Evolutionary conservation across 1,140 invertebrate genomes (phyloP).

Genomic region (Neomicropteryx cornuta): DNA sequence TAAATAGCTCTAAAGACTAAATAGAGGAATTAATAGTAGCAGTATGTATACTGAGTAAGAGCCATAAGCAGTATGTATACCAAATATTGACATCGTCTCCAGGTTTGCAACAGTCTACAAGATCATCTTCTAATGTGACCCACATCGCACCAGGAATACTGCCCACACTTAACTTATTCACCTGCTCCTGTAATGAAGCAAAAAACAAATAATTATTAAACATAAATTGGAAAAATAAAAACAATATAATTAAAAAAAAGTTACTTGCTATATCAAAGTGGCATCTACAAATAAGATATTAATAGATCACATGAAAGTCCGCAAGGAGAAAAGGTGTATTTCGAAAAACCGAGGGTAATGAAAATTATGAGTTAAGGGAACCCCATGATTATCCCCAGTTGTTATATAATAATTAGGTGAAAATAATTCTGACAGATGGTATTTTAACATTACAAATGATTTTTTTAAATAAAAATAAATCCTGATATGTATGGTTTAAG

Average conservation of each 20-base stretch:
- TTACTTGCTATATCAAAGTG: constrained; percentile 8
- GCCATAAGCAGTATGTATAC: constrained; percentile 48
- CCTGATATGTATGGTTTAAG: constrained; percentile 3
- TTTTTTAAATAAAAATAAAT: constrained; percentile 4
- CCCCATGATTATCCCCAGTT: neutral
- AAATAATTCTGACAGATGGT: neutral
- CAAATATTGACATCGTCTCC: constrained; percentile 79
- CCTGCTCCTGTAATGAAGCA: constrained; percentile 52
- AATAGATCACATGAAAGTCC: no score
- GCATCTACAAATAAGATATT: neutral
- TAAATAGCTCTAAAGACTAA: no score
- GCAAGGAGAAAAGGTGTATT: no score
- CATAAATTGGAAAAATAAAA: constrained; percentile 2
- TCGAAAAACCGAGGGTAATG: no score
- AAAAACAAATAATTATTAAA: constrained; percentile 4
- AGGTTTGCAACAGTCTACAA: constrained; percentile 79
- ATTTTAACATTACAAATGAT: neutral
- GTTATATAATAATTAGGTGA: neutral
- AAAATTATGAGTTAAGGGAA: no score
- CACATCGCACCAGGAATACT: constrained; percentile 67
- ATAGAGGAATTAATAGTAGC: no score
- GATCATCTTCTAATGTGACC: constrained; percentile 74
- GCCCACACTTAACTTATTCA: constrained; percentile 57
- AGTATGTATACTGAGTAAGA: no score
- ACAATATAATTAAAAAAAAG: constrained; percentile 1